Evolutionary conservation across 2,888 invertebrate species (phyloP), one percentile per base, ranked within the genome.

Genomic region (Schrankia costaestrigalis): DNA sequence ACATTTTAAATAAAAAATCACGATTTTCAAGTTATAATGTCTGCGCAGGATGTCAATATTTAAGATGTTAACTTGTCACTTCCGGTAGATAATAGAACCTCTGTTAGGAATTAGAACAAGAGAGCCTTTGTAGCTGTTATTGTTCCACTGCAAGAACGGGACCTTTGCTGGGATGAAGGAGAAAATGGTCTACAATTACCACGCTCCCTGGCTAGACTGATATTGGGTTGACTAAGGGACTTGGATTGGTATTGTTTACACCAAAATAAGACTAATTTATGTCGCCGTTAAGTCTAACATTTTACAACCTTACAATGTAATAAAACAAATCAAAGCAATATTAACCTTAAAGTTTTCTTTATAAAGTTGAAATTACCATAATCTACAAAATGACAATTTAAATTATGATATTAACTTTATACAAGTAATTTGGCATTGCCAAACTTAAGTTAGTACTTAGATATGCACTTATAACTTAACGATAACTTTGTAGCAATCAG

Each of bases 371-470:
- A 43, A 28, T 26, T 41, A 27, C 6, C n/a, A 25, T 25, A 27
- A 10, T 23, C 30, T 5, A 28, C 31, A 18, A 28, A 21, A 63
- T 63, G 56, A 67, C 69, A 66, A 71, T 68, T 63, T 58, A 68
- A 73, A 77, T 77, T 75, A 77, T 64, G 67, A 71, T 71, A 73
- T 78, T 74, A 70, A 75, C 31, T 46, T 35, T 43, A 41, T 39
- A 31, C 26, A 11, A 41, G 39, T 51, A 42, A 56, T 56, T 56
- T 46, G 33, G 29, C 25, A 29, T 51, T 58, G 40, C 50, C 51
- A 53, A 56, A 51, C 35, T 11, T 26, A 18, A 26, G 21, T 30
- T 26, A 24, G 12, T 19, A 32, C 18, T 27, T 27, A 8, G 21
- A 14, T 10, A 7, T 1, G n/a, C n/a, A n/a, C n/a, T n/a, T n/a